Conservation (phyloP, 2,797 vertebrate species). For the Ctenopoma kingsleyae region DNA sequence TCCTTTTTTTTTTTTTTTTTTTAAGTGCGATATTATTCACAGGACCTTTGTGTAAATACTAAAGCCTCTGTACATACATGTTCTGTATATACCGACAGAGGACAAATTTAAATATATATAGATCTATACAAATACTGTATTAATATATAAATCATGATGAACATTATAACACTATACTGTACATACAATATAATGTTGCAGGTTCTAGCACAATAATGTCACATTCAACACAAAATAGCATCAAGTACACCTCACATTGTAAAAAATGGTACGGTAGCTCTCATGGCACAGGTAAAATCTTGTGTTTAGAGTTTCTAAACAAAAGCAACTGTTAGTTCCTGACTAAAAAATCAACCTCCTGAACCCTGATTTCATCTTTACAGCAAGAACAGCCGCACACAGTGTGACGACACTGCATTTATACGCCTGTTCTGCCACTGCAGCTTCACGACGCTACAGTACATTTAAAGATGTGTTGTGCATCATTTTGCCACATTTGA, state of each 20-base stretch:
- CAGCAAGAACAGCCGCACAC: not conserved
- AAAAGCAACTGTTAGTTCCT: conserved; percentile 28
- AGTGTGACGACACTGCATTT: not conserved
- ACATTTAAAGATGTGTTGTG: not conserved
- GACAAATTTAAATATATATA: conserved; percentile 57
- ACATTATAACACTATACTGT: conserved; percentile 55
- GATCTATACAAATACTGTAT: conserved; percentile 58
- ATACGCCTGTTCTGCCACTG: conserved; percentile 7
- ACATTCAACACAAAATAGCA: conserved; percentile 56
- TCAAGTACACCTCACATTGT: conserved; percentile 40
- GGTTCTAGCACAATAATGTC: conserved; percentile 68
- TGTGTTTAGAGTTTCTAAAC: conserved; percentile 48
- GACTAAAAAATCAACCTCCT: conserved; percentile 33
- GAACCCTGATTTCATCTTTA: conserved; percentile 36
- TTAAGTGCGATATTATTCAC: conserved; percentile 59
- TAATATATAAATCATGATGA: conserved; percentile 56
- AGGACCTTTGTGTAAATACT: conserved; percentile 74
- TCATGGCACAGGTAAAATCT: conserved; percentile 40
- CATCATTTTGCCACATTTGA: conserved; percentile 13
- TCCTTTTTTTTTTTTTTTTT: conserved; percentile 47
- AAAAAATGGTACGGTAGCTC: conserved; percentile 31
- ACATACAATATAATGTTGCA: conserved; percentile 58
- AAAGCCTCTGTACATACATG: conserved; percentile 68
- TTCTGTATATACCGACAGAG: conserved; percentile 71
- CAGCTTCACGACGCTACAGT: not conserved